phyloP scores from a whole-genome alignment of 1,140 invertebrate species.

The Subanguina moxae region DNA sequence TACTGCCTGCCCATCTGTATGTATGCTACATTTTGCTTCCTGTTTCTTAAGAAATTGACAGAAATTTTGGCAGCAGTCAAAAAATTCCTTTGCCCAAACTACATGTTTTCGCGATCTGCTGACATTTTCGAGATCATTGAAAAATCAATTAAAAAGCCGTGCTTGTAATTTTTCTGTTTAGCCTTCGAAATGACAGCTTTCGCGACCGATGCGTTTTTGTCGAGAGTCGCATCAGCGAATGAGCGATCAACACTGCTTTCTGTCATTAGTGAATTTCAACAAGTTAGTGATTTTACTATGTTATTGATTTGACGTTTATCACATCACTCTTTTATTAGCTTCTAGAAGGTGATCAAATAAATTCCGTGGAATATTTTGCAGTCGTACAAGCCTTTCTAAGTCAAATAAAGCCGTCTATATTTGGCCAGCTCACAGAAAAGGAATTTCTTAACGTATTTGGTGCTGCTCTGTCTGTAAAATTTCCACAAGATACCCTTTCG shows the following conservation, averaged over 20 bases:
- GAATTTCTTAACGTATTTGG: neutral
- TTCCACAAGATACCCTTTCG: neutral
- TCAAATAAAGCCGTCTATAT: neutral
- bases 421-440: neutral
- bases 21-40: too few relatives aligned
- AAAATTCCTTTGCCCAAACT: too few relatives aligned
- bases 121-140: too few relatives aligned
- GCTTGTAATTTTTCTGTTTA: too few relatives aligned
- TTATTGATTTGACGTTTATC: neutral
- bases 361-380: neutral
- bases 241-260: neutral
- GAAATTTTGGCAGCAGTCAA: too few relatives aligned
- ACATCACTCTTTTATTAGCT: neutral
- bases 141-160: too few relatives aligned
- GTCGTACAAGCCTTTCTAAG: neutral
- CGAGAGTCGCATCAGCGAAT: neutral
- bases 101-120: too few relatives aligned
- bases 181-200: too few relatives aligned
- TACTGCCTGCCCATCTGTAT: too few relatives aligned
- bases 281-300: neutral
- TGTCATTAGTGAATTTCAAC: neutral
- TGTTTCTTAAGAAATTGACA: too few relatives aligned
- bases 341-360: neutral
- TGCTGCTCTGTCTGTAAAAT: neutral
- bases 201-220: too few relatives aligned